A percentile compares a stretch with the other conserved stretches of the same genome.
phyloP scores from a whole-genome alignment of 2,888 invertebrate genomes.

The Cacoxenus indagator region DNA sequence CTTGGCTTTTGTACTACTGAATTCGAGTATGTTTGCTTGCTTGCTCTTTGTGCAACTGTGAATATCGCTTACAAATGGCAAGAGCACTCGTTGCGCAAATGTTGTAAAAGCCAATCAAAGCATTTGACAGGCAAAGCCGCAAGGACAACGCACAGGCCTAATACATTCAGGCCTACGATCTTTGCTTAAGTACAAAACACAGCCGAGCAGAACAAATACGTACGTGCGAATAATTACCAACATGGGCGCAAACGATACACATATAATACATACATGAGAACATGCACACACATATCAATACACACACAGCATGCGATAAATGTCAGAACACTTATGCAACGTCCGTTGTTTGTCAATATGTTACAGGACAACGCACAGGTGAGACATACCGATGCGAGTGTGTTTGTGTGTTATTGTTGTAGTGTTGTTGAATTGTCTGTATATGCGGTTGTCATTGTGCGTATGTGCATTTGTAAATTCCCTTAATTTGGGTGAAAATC shows the following conservation, averaged over 20 bases:
- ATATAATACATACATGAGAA: constrained; percentile 11
- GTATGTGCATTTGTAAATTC: too few species aligned
- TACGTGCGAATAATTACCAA: constrained; percentile 56
- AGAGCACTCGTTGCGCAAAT: neutral
- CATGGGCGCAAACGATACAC: constrained; percentile 43
- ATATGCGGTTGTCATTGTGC: neutral
- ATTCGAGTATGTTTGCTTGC: neutral
- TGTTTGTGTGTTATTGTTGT: neutral
- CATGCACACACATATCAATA: neutral
- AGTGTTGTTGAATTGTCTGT: neutral
- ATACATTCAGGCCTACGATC: neutral
- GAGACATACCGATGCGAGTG: constrained; percentile 22
- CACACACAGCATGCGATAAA: neutral
- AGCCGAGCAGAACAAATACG: constrained; percentile 17
- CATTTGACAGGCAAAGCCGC: constrained; percentile 28
- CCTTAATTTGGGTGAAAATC: too few species aligned
- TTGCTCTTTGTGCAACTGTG: neutral
- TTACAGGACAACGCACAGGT: constrained; percentile 40
- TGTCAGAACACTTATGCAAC: neutral
- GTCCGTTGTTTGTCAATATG: constrained; percentile 49
- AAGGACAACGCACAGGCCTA: neutral
- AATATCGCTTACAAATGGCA: neutral
- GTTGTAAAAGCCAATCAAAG: constrained; percentile 44
- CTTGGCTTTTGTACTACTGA: neutral
- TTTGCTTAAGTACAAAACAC: constrained; percentile 8